Conservation (phyloP, 2,888 invertebrate genomes). For the Melieria crassipennis region DNA sequence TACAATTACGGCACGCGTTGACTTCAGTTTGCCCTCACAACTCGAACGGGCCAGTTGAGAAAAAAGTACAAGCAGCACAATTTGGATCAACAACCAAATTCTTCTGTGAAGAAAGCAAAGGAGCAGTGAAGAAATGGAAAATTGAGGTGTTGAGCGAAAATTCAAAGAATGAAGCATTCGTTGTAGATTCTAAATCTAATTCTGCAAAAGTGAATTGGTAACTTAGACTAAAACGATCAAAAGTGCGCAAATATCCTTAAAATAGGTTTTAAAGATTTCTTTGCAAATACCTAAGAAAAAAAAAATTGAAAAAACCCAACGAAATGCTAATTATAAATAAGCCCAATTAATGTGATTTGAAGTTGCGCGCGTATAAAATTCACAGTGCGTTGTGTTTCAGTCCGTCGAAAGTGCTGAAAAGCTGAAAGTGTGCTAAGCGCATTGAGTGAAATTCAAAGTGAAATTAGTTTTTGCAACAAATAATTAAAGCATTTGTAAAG, state of each 20-base stretch:
- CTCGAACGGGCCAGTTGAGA: slow-evolving; percentile 37
- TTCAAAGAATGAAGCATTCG: background rate
- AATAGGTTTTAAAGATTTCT: slow-evolving; percentile 40
- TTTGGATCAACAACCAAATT: too few species aligned
- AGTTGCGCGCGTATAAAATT: slow-evolving; percentile 5
- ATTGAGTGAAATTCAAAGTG: too few species aligned
- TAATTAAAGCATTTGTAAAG: too few species aligned
- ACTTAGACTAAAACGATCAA: slow-evolving; percentile 36
- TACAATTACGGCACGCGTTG: slow-evolving; percentile 14
- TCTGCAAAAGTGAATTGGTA: slow-evolving; percentile 56
- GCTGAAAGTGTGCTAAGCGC: too few species aligned
- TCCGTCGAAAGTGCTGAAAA: slow-evolving; percentile 1
- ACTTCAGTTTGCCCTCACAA: slow-evolving; percentile 37
- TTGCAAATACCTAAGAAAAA: slow-evolving; percentile 6
- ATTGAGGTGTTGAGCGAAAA: slow-evolving; percentile 1
- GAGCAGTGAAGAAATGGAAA: background rate
- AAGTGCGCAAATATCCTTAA: slow-evolving; percentile 19
- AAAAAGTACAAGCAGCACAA: background rate
- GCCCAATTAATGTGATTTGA: slow-evolving; percentile 9
- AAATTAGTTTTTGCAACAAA: too few species aligned
- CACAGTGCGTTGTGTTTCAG: slow-evolving; percentile 10
- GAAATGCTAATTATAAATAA: background rate
- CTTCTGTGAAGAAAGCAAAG: background rate
- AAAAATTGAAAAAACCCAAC: slow-evolving; percentile 11
- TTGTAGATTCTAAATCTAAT: slow-evolving; percentile 53